Evolutionary conservation across 2,113 vertebrate genomes (phyloP), one percentile per base, ranked within the genome.

Genomic region (Eclectus roratus): DNA sequence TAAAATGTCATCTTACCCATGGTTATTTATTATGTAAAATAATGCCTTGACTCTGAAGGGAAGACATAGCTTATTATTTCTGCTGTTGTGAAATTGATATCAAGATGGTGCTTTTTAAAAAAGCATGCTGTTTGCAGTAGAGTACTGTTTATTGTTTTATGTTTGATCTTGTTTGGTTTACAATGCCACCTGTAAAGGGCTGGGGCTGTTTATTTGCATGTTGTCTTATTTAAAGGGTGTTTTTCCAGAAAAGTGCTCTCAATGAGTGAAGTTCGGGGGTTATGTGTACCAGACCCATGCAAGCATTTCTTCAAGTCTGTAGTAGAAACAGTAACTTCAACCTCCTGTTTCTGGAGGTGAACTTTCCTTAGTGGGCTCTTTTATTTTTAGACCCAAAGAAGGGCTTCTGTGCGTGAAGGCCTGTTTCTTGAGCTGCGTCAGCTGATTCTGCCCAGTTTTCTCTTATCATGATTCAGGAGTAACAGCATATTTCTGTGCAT

Each of bases 281-380:
- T 85, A 13, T 6, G 13, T 18, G 5, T 23, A 43, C 9, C 35
- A 53, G 55, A 43, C 19, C 7, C 0, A 0, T 17, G n/a, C 5
- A 20, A 52, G 19, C 15, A 18, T 76, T 80, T 39, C 55, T 56
- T 85, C 12, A 11, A 17, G 12, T 55, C 7, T 41, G 4, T 28
- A 37, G 13, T 1, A 37, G n/a, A n/a, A 84, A 52, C 2, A 9
- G 16, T 31, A 44, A 31, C 7, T 21, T 37, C 12, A 79, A 2
- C 14, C 3, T 41, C 8, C 14, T 60, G 1, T 9, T 79, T 25
- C 39, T 85, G 11, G 19, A 85, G 31, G 18, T 41, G 28, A 81
- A 10, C 11, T 81, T 78, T 85, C 47, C 16, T 81, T n/a, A 35
- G n/a, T 8, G 72, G 29, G 7, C 31, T 73, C 10, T 27, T 76